A percentile compares a stretch with the other conserved stretches of the same genome.
Conservation (phyloP, 35 echinoderm and acorn worm species). For the Patiria miniata region DNA sequence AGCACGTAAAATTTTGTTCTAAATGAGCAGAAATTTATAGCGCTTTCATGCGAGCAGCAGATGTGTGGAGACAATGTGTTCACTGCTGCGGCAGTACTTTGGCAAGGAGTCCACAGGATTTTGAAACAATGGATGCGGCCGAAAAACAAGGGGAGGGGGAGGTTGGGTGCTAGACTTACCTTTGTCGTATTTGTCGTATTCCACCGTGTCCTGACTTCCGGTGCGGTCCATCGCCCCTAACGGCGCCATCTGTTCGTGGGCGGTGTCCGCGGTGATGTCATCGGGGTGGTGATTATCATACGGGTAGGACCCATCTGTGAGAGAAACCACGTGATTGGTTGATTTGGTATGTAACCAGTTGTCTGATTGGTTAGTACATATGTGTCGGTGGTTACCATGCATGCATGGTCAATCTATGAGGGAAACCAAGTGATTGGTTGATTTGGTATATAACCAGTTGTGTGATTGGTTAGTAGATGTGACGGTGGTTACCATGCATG, state of each 20-base stretch:
- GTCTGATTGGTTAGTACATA: conserved; percentile 7
- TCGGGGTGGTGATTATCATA: background rate
- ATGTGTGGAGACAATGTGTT: too few species aligned
- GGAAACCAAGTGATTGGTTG: background rate
- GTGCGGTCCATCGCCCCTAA: background rate
- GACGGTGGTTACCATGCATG: background rate
- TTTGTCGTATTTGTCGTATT: background rate
- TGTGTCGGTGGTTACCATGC: background rate
- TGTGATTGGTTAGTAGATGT: background rate
- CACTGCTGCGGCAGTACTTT: too few species aligned
- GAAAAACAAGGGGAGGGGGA: background rate
- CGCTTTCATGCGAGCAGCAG: too few species aligned
- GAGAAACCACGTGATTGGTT: background rate
- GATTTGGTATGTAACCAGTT: background rate
- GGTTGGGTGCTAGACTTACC: background rate
- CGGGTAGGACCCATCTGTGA: background rate
- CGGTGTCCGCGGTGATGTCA: background rate
- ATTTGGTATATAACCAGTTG: background rate
- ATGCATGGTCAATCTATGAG: background rate
- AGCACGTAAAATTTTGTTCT: too few species aligned
- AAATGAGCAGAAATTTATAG: too few species aligned
- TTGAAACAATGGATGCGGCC: background rate
- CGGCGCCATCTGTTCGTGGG: background rate
- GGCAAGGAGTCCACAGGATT: too few species aligned
- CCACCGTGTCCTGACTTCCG: conserved; percentile 6